Base-by-base conservation (phyloP, 2,797 vertebrate species). In the Pyrocephalus nanus region DNA sequence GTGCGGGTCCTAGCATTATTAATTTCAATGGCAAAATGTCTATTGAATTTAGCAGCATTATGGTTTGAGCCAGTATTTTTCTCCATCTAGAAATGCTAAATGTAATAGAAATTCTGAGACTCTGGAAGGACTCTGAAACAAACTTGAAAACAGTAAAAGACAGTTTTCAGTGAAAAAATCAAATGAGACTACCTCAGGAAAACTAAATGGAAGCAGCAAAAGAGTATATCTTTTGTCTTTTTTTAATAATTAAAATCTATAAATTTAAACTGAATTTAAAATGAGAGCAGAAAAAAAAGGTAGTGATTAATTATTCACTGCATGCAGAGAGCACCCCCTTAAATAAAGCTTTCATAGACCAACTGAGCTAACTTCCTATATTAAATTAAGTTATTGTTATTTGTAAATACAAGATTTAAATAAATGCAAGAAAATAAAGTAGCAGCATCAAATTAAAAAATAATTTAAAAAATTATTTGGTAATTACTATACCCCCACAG, bases 401-500 rank as follows among this genome's bases (percentile, higher is more conserved):
- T 91, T 38, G 1, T 62, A 93, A 94, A 43, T 60, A 74, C 53
- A 86, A 64, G 45, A 93, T 25, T 27, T 34, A 93, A 86, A 67
- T 8, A 77, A 50, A 83, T 72, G 43, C 23, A 91, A 80, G 71
- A 91, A 87, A 95, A 94, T 40, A 70, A 82, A 92, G 42, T 67
- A 74, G 47, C 48, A 79, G 26, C 14, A 85, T 43, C 20, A 91
- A 38, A 79, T 70, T 67, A 32, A 6, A 86, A 66, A 92, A 77
- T 8, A 62, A 70, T 48, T 11, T 4, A 5, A 40, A 27, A 30
- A 54, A 77, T 9, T 8, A 22, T 60, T 75, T 78, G 9, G 18
- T 64, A 66, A 80, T 78, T 84, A 78, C 26, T 71, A 60, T 8
- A 70, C 26, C 6, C 90, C 32, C 17, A 48, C 10, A 15, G 27